Evolutionary conservation across 1,140 invertebrate genomes (phyloP), one percentile per base, ranked within the genome.

Genomic region (Ladona fulva): DNA sequence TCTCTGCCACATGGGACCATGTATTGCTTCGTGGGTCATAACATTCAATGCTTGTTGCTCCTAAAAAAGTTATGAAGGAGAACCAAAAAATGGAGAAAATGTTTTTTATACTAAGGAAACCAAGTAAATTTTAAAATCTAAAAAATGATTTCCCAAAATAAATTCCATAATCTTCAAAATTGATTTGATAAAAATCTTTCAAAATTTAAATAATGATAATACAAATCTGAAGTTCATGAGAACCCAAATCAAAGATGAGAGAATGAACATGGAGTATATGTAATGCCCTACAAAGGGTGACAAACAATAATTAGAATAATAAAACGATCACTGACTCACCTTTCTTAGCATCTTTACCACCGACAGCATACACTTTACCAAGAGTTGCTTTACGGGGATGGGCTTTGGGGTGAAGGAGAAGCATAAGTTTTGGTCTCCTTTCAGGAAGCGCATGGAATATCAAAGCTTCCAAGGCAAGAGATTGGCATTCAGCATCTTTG

Each of bases 361-460:
- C 96, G 12, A 98, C 92, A 79, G 94, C 92, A 81, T 96, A 90
- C 74, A 98, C 86, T 78, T 91, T 88, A 14, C 95, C 95, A 77
- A 97, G 93, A 0, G 95, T 97, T 0, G 95, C 94, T 84, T 97
- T 97, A 52, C 96, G 87, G 0, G 96, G 95, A 80, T 92, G 91
- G 1, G 95, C 97, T 81, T 95, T 88, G 66, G 90, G 89, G 79
- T 92, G 90, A 79, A 96, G 88, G 78, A 92, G 88, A 3, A 66
- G 52, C 52, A 66, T 66, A 22, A 66, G 52, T 22, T 66, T 74
- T 77, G 92, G 89, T 42, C 95, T 86, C 77, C 95, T 86, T 83
- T 97, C 95, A 8, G 95, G 95, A 77, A 97, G 84, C 19, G 97
- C 85, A 84, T 97, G 95, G 89, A 96, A 97, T 82, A 96, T 97